Evolutionary conservation across 2,888 invertebrate genomes (phyloP), one percentile per base, ranked within the genome.

Genomic region (Cactoblastis cactorum): DNA sequence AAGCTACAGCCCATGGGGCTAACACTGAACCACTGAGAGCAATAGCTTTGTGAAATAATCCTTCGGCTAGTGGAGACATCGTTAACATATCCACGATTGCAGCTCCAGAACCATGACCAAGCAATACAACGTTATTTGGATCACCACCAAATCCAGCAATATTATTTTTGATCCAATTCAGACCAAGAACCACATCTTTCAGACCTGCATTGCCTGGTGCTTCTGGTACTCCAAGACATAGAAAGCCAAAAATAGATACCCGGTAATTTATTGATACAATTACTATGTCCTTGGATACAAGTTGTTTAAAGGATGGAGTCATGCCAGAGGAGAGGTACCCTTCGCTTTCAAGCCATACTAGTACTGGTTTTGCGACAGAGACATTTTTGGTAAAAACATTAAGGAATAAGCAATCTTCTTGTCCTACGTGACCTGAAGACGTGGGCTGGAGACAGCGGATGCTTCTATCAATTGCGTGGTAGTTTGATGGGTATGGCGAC

Each of bases 201-300:
- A 98, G 77, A 0, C 97, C 97, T 58, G 95, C 93, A 73, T 98
- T 98, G 0, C 97, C 97, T 0, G 95, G 92, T 1, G 93, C 92
- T 60, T 91, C 91, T 5, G 75, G 58, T 0, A 86, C 89, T 11
- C 92, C 91, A 48, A 93, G 72, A 53, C 92, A 92, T 19, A 94
- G 88, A 76, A 94, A 94, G 22, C 94, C 95, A 60, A 95, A 95
- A 22, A 95, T 91, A 38, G 95, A 95, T n/a, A 93, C 83, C 38
- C 95, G 86, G 69, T 94, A 95, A 69, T 93, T 94, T 46, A 94
- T 81, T 3, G 92, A 90, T 1, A 88, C 80, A 0, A 95, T 92
- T 0, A 95, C 92, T 4, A 94, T 79, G n/a, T 93, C 80, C 45
- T 92, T 91, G 32, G 92, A 87, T 0, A 94, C 92, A 8, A 95